A percentile compares a stretch with the other conserved stretches of the same genome.
phyloP scores from a whole-genome alignment of 1,140 invertebrate species.

The Ganaspis sp. region DNA sequence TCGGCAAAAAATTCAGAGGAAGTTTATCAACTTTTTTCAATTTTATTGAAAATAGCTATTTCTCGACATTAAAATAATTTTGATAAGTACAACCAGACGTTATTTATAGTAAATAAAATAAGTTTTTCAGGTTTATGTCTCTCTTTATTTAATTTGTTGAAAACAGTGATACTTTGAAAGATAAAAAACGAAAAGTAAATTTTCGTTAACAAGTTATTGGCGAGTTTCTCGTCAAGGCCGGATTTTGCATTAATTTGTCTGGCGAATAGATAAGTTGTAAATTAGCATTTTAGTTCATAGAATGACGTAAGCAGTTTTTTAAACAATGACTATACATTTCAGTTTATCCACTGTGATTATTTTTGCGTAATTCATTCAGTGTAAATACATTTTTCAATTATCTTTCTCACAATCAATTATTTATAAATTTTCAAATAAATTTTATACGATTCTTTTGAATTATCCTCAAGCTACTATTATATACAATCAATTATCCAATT shows the following conservation, averaged over 20 bases:
- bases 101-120: no score
- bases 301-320: slow-evolving; percentile 1
- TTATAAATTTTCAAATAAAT: not conserved
- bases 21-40: no score
- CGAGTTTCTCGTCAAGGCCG: not conserved
- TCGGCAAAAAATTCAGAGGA: no score
- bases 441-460: not conserved
- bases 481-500: not conserved
- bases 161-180: not conserved
- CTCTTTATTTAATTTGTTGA: no score
- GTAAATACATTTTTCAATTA: not conserved
- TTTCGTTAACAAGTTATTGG: not conserved
- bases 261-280: slow-evolving; percentile 5
- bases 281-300: slow-evolving; percentile 6
- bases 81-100: no score
- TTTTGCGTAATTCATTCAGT: slow-evolving; percentile 2
- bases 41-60: no score
- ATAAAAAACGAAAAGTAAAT: not conserved
- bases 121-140: no score
- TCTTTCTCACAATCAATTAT: not conserved
- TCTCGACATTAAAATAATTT: no score
- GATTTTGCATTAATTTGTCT: slow-evolving; percentile 26
- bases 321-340: slow-evolving; percentile 7
- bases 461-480: not conserved
- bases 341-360: slow-evolving; percentile 5